A percentile compares a stretch with the other conserved stretches of the same genome.
phyloP scores from a whole-genome alignment of 2,888 invertebrate genomes.

The Uropetala carovei region DNA sequence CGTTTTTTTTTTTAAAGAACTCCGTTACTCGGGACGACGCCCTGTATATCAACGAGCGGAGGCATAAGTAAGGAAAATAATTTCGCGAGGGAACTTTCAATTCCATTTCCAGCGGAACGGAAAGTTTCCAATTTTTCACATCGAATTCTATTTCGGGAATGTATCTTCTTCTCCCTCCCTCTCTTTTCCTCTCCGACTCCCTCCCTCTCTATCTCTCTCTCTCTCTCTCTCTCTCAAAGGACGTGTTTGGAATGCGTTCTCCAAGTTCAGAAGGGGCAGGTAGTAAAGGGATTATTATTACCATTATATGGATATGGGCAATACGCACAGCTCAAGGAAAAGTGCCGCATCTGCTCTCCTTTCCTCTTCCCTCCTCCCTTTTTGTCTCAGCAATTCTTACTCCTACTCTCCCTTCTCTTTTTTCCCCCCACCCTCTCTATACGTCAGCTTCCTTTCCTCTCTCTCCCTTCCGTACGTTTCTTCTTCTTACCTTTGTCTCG shows the following conservation, averaged over 20 bases:
- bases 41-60: background rate
- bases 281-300: constrained; percentile 17
- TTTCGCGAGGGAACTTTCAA: constrained; percentile 47
- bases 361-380: background rate
- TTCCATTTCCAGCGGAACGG: constrained; percentile 32
- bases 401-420: background rate
- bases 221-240: background rate
- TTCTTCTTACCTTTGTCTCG: background rate
- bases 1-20: background rate
- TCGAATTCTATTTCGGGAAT: constrained; percentile 42
- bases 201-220: background rate
- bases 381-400: background rate
- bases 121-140: constrained; percentile 45
- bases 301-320: constrained; percentile 38
- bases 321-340: constrained; percentile 39
- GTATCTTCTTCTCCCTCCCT: background rate
- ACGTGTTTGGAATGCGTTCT: background rate
- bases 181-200: too few relatives aligned
- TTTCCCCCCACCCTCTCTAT: background rate
- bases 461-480: background rate
- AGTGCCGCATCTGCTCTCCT: constrained; percentile 11
- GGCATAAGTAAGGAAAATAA: constrained; percentile 2
- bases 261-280: background rate
- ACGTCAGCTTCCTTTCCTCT: background rate
- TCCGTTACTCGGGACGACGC: background rate